These are phyloP conservation scores for Petrocephalus zakoni DNA, from an alignment of 2,113 vertebrate species.

Conservation along the genomic window DNA sequence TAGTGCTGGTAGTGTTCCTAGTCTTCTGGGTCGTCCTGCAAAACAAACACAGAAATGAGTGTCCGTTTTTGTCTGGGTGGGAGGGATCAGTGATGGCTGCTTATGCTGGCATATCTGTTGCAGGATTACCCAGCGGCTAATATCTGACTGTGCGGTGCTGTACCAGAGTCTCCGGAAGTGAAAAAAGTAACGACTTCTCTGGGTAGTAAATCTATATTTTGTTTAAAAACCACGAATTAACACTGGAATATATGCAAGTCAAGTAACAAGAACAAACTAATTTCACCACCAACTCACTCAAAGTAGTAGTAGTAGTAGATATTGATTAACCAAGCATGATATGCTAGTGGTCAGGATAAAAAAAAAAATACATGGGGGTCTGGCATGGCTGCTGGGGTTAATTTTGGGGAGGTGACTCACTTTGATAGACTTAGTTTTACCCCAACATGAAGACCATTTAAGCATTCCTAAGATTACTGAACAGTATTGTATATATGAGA, in stretches of 20 bases:
- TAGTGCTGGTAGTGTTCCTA: slow-evolving; percentile 21
- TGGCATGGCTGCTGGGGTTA: too few relatives aligned
- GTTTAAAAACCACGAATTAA: neutral
- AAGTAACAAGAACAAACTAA: neutral
- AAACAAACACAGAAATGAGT: neutral
- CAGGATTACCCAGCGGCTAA: neutral
- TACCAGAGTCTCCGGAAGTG: neutral
- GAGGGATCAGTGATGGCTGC: neutral
- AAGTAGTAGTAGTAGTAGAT: neutral
- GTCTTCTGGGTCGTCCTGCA: slow-evolving; percentile 50
- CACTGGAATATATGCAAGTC: neutral
- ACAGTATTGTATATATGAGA: neutral
- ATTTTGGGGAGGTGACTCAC: too few relatives aligned
- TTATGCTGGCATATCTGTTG: neutral
- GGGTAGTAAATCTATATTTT: neutral
- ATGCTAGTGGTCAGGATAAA: neutral
- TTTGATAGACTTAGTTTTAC: too few relatives aligned
- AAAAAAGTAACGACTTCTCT: neutral
- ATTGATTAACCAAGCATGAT: neutral
- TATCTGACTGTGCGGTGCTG: neutral
- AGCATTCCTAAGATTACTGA: neutral
- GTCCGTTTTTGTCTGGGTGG: neutral
- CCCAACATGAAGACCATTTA: too few relatives aligned
- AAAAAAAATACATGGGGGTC: too few relatives aligned
- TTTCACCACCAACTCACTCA: neutral